Evolutionary conservation across 2,797 vertebrate genomes (phyloP), one percentile per base, ranked within the genome.

Genomic region (Fundulus diaphanus): DNA sequence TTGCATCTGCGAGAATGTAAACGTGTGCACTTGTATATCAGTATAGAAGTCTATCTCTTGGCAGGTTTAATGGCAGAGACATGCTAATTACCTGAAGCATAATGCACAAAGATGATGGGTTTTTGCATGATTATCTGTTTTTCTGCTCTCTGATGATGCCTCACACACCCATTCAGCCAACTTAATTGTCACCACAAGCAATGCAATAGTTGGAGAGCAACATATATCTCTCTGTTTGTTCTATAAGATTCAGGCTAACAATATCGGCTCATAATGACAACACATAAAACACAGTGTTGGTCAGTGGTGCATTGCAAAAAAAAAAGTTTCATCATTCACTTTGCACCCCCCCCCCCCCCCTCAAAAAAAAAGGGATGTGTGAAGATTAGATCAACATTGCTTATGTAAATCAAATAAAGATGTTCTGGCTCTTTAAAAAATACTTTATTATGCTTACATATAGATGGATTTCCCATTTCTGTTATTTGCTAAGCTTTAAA

Each of bases 21-120:
- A 70, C 48, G 72, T 68, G 68, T 76, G 37, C 72, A 59, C 81
- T 70, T 63, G 80, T 89, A 78, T 76, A 80, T 91, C 84, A 81
- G 85, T 88, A 87, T 89, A 91, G 83, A 86, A 84, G 80, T 70
- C 51, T 74, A 72, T 44, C 74, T 74, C 63, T 75, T 46, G 81
- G 80, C 81, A 80, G 79, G 84, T 87, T 78, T 87, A 88, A 86
- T 89, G 81, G 79, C 85, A 73, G 82, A 77, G 63, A 66, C 70
- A 82, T 76, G 85, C 87, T 89, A 90, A 92, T 92, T 80, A 82
- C 81, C 81, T 89, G 77, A 73, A 75, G 70, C 84, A 83, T 51
- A 86, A 85, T 80, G 79, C 79, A 37, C 66, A 74, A 56, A 37
- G 31, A 42, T 63, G 68, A 22, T 44, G 40, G 44, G 49, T 24